Evolutionary conservation across 2,113 vertebrate genomes (phyloP).

Genomic region (Thalassarche chlororhynchos): DNA sequence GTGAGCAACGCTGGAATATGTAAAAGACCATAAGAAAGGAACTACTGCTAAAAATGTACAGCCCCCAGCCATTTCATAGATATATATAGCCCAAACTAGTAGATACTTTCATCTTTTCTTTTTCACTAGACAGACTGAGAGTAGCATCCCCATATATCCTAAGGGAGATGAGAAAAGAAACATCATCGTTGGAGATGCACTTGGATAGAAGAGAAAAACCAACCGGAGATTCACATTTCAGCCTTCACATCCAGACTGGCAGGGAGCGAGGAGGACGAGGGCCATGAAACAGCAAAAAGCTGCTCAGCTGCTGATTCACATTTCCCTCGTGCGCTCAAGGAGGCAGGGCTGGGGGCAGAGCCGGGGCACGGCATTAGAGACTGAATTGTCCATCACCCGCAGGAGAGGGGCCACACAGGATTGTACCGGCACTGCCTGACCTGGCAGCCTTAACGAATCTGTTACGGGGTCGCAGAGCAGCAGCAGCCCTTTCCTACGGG

Average conservation of each 20-base stretch:
- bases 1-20: background rate
- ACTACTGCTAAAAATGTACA: background rate
- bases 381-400: accelerated
- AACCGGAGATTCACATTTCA: background rate
- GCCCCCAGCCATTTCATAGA: background rate
- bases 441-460: accelerated
- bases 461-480: background rate
- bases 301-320: background rate
- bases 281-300: background rate
- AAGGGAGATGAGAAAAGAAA: background rate
- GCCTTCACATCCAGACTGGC: background rate
- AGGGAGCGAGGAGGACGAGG: background rate
- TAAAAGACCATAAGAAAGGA: background rate
- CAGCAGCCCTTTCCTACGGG: background rate
- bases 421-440: background rate
- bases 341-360: background rate
- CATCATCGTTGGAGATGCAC: background rate
- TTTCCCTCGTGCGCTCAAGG: background rate
- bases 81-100: background rate
- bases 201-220: background rate
- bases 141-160: background rate
- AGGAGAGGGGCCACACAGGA: background rate
- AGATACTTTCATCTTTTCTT: background rate
- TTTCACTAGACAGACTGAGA: background rate
- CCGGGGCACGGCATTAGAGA: background rate